Percentiles rank a stretch among this genome's conserved stretches.
Evolutionary conservation across 1,140 invertebrate genomes (phyloP).

Genomic region (Halictus rubicundus): DNA sequence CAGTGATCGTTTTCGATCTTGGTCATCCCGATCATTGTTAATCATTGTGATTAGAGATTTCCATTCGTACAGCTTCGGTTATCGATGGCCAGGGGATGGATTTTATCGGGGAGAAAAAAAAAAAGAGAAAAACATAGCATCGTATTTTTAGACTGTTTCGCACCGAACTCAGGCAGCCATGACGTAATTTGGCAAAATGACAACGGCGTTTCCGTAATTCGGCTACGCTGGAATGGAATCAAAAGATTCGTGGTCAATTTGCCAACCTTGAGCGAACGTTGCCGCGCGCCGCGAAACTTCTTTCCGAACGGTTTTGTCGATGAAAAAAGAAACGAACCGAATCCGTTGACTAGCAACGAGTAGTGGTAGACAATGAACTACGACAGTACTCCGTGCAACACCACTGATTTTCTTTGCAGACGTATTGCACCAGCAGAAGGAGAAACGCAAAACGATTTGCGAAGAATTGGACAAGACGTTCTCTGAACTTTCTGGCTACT

Average conservation of each 20-base stretch:
- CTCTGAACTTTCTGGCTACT: constrained; percentile 92
- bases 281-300: not conserved
- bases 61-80: not conserved
- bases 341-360: not conserved
- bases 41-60: not conserved
- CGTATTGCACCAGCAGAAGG: constrained; percentile 95
- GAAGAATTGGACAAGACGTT: constrained; percentile 99
- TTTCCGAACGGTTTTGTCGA: not conserved
- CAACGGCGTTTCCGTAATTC: constrained; percentile 10
- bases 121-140: not conserved
- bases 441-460: constrained; percentile 97
- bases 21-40: not conserved
- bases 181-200: constrained; percentile 42
- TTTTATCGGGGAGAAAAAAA: not conserved
- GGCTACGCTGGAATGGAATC: not conserved
- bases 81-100: not conserved
- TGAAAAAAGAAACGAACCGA: not conserved
- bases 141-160: constrained; percentile 11
- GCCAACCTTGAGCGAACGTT: constrained; percentile 16
- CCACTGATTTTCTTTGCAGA: constrained; percentile 85
- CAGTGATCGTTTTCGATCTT: not conserved
- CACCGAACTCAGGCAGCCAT: not conserved
- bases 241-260: constrained; percentile 30
- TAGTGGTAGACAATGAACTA: not conserved
- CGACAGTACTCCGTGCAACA: constrained; percentile 37